Base-by-base conservation (phyloP, 2,888 invertebrate genomes). In the Drosophila basisetae region DNA sequence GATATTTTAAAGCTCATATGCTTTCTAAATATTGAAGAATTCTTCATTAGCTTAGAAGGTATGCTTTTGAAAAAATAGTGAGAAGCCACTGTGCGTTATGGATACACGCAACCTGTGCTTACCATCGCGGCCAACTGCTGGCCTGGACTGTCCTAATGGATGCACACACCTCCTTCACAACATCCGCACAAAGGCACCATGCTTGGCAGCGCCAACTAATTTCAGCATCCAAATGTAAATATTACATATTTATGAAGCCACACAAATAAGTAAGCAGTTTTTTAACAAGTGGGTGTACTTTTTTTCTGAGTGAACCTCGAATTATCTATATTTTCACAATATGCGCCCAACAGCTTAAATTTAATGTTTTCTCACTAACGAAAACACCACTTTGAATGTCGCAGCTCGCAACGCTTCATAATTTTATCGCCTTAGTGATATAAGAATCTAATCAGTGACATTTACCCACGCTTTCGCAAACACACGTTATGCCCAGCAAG, bases 361-460 rank as follows among this genome's bases (percentile, higher is more conserved):
- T 52, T 5, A 18, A 52, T 30, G n/a, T 52, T 18, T 30, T 52
- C 22, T 52, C 6, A 31, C 52, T 30, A 52, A 18, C 31, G 18
- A 4, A 35, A 35, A 37, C 25, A 5, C 18, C 22, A 22, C 31
- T 28, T 60, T 28, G 47, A 18, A n/a, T 28, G 31, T 25, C 3
- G 11, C 13, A 7, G 28, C 31, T 33, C 28, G 11, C n/a, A 13
- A n/a, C 5, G 49, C 22, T 41, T 54, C 11, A 70, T 25, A 49
- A 41, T 30, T 58, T 25, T 13, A 54, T 41, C n/a, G 31, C 4
- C 11, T 39, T 18, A 13, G 35, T 5, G 4, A 47, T n/a, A 33
- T 54, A 37, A 18, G 43, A 73, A 60, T 41, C 41, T 30, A n/a
- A 13, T 22, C 13, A 63, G 63, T 6, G 16, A 30, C 30, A 56